These are phyloP conservation scores for Porites australiensis DNA, from an alignment of 64 coral and sea anemone species.

Conservation along the genomic window DNA sequence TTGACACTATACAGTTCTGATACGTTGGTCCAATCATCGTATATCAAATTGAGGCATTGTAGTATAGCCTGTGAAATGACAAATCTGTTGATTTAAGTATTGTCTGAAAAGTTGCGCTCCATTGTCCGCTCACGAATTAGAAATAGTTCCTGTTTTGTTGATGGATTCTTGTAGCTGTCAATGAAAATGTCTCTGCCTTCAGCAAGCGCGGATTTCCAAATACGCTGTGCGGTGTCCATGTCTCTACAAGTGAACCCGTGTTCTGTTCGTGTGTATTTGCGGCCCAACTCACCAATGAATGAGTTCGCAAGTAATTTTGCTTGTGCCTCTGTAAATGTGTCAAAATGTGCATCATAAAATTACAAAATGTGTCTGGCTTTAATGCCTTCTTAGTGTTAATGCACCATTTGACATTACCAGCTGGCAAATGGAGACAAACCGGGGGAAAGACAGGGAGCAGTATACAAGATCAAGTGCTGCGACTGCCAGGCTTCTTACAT, in stretches of 20 bases:
- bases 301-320: neutral
- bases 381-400: neutral
- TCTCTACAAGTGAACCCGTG: slow-evolving; percentile 13
- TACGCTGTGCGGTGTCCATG: slow-evolving; percentile 7
- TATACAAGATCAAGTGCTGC: too few species aligned
- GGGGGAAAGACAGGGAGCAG: too few species aligned
- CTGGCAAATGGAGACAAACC: too few species aligned
- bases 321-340: neutral
- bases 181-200: slow-evolving; percentile 30
- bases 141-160: too few species aligned
- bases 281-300: slow-evolving; percentile 23
- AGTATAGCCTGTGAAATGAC: slow-evolving; percentile 41
- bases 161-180: neutral
- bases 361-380: slow-evolving; percentile 30
- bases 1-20: too few species aligned
- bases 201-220: slow-evolving; percentile 2
- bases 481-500: too few species aligned
- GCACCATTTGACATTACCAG: slow-evolving; percentile 41
- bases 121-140: slow-evolving; percentile 3
- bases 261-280: slow-evolving; percentile 13
- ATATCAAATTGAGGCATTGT: neutral
- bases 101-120: too few species aligned
- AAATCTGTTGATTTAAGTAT: slow-evolving; percentile 38
- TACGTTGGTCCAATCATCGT: neutral
- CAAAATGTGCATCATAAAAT: slow-evolving; percentile 36